Base-by-base conservation (phyloP, 2,888 invertebrate species). In the Rosalia funebris region DNA sequence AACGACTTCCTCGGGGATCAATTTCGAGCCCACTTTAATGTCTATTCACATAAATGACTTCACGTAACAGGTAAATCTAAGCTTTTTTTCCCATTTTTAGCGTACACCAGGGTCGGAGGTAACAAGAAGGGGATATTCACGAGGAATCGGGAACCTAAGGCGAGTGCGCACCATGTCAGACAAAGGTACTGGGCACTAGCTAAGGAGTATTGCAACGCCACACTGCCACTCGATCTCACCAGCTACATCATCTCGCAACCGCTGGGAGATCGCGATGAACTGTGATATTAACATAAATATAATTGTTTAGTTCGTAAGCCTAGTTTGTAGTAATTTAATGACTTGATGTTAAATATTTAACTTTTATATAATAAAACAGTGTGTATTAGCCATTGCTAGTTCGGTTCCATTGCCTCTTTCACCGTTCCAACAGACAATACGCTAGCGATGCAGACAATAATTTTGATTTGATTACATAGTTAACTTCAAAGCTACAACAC, bases 51-150 rank as follows among this genome's bases (percentile, higher is more conserved):
- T 25, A 25, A 25, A 25, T 7, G 25, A 25, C 34, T 34, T 34
- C 25, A 25, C 25, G 4, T 3, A 25, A 9, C 25, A 25, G 9
- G 3, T 25, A 5, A 25, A 41, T 41, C 16, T 15, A 14, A 41
- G 10, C 14, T 5, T 7, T 45, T 62, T 25, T 5, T 25, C 7
- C 3, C 7, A 25, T 25, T 25, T 25, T 1, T 78, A 93, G 93
- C 88, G 7, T 87, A 86, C 66, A 91, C 87, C 0, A 84, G 95
- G 71, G 93, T 92, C 12, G 91, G 91, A 0, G 94, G 95, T n/a
- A 95, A 95, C 80, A 91, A 89, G 76, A 95, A 95, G 78, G 95
- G 94, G 3, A 87, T 97, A 50, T 93, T 97, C 79, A 97, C 96
- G 0, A 85, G 97, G 37, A 87, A 89, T 47, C 85, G 97, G 9